Evolutionary conservation across 2,888 invertebrate genomes (phyloP).

Genomic region (Geophilus truncorum): DNA sequence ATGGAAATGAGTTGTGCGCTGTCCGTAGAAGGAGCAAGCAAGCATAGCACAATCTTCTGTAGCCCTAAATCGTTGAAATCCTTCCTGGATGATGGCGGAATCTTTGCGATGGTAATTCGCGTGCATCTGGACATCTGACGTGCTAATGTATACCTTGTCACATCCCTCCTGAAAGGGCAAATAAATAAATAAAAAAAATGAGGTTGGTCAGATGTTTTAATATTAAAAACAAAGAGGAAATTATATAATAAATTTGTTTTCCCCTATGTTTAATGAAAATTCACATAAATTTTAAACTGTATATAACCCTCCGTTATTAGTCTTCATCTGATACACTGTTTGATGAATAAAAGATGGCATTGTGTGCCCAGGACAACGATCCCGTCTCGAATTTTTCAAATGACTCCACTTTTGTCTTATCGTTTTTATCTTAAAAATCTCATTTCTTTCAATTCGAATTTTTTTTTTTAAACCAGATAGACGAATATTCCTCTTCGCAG

Average conservation of each 20-base stretch:
- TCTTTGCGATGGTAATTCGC: constrained; percentile 98
- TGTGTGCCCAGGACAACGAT: constrained; percentile 18
- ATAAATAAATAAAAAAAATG: not conserved
- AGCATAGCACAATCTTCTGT: constrained; percentile 91
- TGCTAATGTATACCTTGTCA: constrained; percentile 91
- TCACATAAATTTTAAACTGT: not conserved
- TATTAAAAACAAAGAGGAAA: constrained; percentile 27
- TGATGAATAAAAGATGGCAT: constrained; percentile 22
- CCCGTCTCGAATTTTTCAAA: constrained; percentile 1
- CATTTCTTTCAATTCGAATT: not conserved
- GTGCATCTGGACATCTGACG: constrained; percentile 99
- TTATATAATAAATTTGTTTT: constrained; percentile 1
- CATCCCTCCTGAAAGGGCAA: constrained; percentile 52
- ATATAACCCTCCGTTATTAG: not conserved
- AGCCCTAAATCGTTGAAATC: constrained; percentile 92
- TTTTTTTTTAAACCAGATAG: not conserved
- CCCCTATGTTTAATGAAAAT: not conserved
- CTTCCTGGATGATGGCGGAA: constrained; percentile 94
- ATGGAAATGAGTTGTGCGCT: constrained; percentile 96
- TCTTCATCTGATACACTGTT: not conserved
- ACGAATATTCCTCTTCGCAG: not conserved
- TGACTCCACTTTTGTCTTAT: constrained; percentile 16
- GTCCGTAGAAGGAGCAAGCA: constrained; percentile 86
- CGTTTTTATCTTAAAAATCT: not conserved
- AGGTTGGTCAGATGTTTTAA: not conserved